Base-by-base conservation (phyloP, 2,113 vertebrate species). In the Ascaphus truei region DNA sequence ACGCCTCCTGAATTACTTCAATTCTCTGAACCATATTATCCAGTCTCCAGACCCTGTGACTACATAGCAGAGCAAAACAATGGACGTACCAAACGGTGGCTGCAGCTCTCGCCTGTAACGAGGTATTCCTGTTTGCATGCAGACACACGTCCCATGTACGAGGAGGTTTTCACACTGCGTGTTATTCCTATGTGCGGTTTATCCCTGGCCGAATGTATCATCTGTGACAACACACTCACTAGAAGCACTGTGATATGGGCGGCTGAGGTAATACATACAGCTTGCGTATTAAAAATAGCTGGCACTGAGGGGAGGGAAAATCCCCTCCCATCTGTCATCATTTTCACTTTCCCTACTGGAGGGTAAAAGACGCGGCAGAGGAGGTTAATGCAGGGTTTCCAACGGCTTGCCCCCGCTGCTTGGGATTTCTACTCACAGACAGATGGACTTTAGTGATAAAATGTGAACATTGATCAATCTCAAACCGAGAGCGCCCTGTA, bases 211-310 rank as follows among this genome's bases (percentile, higher is more conserved):
- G 51, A 43, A 57, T 34, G 10, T 15, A 26, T 55, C 39, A 58
- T 58, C 41, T 20, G 63, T 55, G 50, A 39, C n/a, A 12, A 34
- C 27, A 25, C 27, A 22, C 52, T 47, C 39, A 23, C 55, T 26
- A 39, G 23, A 45, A n/a, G 20, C 16, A 7, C 41, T 45, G n/a
- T 56, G 36, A 34, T 23, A 67, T 36, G 65, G n/a, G 29, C 36
- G 31, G 55, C 41, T 36, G 43, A 59, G 55, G 55, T 27, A 37
- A 37, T 23, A 43, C 31, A 18, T 45, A 43, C 26, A 18, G n/a
- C 37, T 45, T n/a, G 27, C 55, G 60, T 69, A 59, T 50, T 60
- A 69, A 60, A 69, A 60, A 69, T 69, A 69, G 66, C 55, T 27
- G 53, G 57, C 64, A 67, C n/a, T 7, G 13, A 16, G 51, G n/a